Evolutionary conservation across 2,888 invertebrate genomes (phyloP).

Genomic region (Euzetes globulus): DNA sequence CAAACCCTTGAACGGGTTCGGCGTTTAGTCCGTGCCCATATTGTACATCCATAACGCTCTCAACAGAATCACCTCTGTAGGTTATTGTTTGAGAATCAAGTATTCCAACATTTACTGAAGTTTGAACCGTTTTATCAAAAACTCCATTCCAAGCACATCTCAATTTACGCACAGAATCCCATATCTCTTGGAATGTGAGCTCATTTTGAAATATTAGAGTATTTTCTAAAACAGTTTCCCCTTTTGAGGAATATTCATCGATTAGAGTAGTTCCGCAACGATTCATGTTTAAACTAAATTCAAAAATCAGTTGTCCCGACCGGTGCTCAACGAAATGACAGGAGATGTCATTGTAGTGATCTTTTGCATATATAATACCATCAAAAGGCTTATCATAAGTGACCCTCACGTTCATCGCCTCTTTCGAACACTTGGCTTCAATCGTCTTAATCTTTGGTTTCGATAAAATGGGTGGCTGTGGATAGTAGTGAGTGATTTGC

Average conservation of each 20-base stretch:
- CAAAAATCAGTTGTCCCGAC: constrained; percentile 60
- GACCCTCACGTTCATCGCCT: constrained; percentile 64
- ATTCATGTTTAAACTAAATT: constrained; percentile 65
- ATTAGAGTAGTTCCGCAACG: constrained; percentile 71
- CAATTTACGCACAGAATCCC: constrained; percentile 69
- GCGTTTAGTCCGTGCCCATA: constrained; percentile 64
- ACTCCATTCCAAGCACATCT: constrained; percentile 75
- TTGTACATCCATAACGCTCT: constrained; percentile 64
- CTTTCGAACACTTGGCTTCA: constrained; percentile 26
- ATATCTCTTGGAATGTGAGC: constrained; percentile 64
- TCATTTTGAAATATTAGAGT: constrained; percentile 69
- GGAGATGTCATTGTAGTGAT: constrained; percentile 55
- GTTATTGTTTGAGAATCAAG: constrained; percentile 70
- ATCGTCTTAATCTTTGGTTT: constrained; percentile 12
- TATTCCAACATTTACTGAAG: constrained; percentile 69
- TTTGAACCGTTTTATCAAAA: constrained; percentile 64
- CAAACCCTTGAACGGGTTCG: constrained; percentile 64
- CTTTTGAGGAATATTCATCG: constrained; percentile 57
- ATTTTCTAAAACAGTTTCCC: constrained; percentile 56
- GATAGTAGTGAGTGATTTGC: neutral
- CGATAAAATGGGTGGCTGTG: constrained; percentile 7
- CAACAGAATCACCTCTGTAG: constrained; percentile 74
- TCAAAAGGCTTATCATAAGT: constrained; percentile 68
- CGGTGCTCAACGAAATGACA: constrained; percentile 63
- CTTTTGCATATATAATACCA: constrained; percentile 71